Base-by-base conservation (phyloP, 30 jellyfish, hydroid and myxozoan genomes). In the Haliclystus octoradiatus region DNA sequence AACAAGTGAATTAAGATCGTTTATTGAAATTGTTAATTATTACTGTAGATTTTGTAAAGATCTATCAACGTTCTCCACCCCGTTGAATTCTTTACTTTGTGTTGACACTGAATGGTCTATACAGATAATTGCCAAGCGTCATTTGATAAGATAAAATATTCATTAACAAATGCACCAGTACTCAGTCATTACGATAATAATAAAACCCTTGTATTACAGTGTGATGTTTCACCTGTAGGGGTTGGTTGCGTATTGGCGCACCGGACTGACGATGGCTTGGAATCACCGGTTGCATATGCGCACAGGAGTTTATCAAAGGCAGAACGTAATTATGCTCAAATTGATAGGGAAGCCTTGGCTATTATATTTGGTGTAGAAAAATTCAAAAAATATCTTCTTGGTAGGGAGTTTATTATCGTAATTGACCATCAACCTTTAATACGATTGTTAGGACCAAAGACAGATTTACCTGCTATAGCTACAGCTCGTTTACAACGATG, bases 171-270 rank as follows among this genome's bases (percentile, higher is more conserved):
- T n/a, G n/a, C n/a, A n/a, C n/a, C n/a, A n/a, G n/a, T 80, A 26
- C 76, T 79, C 25, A 85, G 51, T 64, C 95, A 80, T 65, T 80
- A 28, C 46, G 84, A 84, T 47, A 63, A 94, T 34, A 49, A 51
- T 15, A 63, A 68, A 50, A 60, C 72, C 22, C 53, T 76, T 2
- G 31, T 25, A 23, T 66, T 83, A 64, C 29, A 27, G 24, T 50
- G 73, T 15, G 95, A 81, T 73, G 95, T 85, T 7, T 76, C 93
- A 3, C 34, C 86, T 40, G 24, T 31, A 52, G 93, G 96, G 28
- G 63, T 85, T 3, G 93, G 93, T 7, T 95, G 95, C 1, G 95
- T 85, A 47, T 49, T 85, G 50, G 32, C 65, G 5, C 95, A 85
- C 33, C 33, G 4, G 60, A 49, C 65, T 74, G 40, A 27, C 25